Base-by-base conservation (phyloP, 2,797 vertebrate species). In the Sternotherus odoratus region DNA sequence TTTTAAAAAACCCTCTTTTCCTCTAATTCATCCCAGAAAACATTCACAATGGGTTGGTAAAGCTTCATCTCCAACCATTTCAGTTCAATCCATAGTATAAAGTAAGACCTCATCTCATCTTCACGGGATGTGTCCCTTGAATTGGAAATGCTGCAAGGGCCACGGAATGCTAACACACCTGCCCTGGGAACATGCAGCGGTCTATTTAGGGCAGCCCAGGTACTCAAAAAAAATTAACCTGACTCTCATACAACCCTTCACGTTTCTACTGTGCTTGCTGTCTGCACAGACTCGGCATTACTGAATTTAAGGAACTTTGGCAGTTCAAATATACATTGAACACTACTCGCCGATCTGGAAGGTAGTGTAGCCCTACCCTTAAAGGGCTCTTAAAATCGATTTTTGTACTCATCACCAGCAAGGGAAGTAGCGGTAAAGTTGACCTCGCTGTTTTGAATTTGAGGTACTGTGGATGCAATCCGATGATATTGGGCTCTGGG, bases 61-160 rank as follows among this genome's bases (percentile, higher is more conserved):
- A 46, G 15, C 33, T 19, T 79, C 33, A 2, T 21, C 26, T 48
- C 7, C 36, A 16, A 43, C 28, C 84, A 4, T 69, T 6, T 21
- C 19, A 23, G 9, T 33, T 36, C 77, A 48, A 28, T 30, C 66
- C 15, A 82, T 43, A 16, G 5, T 15, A 51, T 21, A 48, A 6
- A n/a, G 39, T 49, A 54, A 79, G 50, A 24, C 30, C 74, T 86
- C 2, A 17, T 75, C 19, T 23, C 12, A 30, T 5, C 36, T 80
- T 53, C 39, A 46, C 6, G 74, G 7, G 10, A 54, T 26, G 36
- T 80, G 57, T 30, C 72, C 43, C n/a, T 39, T 36, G 28, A 83
- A 2, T 5, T 8, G 4, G 21, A 5, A 23, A 36, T 11, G 6
- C 28, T 2, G 0, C 12, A 79, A 28, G 48, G 51, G 49, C 5